A percentile compares a stretch with the other conserved stretches of the same genome.
These are phyloP conservation scores for Erebia palarica DNA, from an alignment of 2,888 invertebrate genomes.

Conservation along the genomic window DNA sequence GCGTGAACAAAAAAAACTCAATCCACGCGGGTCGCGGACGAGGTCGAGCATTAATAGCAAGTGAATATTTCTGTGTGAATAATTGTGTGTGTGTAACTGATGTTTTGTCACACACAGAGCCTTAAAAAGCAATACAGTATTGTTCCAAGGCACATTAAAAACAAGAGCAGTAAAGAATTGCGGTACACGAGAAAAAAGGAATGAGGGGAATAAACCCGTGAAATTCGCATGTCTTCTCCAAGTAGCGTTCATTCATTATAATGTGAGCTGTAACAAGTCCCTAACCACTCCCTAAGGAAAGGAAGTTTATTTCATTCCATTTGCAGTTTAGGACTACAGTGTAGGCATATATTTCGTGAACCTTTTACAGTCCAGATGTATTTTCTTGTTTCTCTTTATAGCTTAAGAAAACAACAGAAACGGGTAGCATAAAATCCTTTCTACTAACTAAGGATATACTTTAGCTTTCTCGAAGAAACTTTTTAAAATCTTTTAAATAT, in stretches of 20 bases:
- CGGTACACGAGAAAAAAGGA: neutral
- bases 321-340: constrained; percentile 30
- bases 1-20: no score
- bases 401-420: neutral
- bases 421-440: neutral
- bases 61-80: no score
- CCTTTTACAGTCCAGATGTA: constrained; percentile 9
- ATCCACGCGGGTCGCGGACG: no score
- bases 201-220: constrained; percentile 10
- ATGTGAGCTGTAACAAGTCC: constrained; percentile 27
- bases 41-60: no score
- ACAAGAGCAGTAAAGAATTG: constrained; percentile 1
- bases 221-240: constrained; percentile 19
- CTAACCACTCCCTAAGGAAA: constrained; percentile 32
- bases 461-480: neutral
- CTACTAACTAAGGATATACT: neutral
- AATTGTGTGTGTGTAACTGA: no score
- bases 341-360: constrained; percentile 25
- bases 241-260: constrained; percentile 21
- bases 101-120: neutral
- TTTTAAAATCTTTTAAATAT: no score
- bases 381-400: constrained; percentile 15
- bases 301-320: constrained; percentile 34
- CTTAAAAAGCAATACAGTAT: neutral
- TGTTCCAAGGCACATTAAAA: constrained; percentile 2